Conservation (phyloP, 2,113 vertebrate species). For the Pollimyrus isidori region DNA sequence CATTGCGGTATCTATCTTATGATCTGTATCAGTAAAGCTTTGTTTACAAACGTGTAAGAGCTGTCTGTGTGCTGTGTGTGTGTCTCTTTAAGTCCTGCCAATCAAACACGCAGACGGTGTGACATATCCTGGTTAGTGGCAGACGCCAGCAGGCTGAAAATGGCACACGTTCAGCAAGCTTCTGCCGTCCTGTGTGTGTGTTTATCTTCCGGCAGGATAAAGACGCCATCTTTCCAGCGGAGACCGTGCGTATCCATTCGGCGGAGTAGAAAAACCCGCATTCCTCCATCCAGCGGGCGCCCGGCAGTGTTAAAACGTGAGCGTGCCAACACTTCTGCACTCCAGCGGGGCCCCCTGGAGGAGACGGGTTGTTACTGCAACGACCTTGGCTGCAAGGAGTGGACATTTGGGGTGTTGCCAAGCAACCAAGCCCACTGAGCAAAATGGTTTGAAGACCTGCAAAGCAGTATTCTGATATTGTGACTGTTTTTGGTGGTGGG, state of each 20-base stretch:
- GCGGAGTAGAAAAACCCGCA: not conserved
- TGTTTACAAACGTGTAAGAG: slow-evolving; percentile 78
- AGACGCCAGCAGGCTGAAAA: not conserved
- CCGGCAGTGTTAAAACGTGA: not conserved
- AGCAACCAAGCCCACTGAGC: slow-evolving; percentile 30
- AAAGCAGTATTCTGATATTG: not conserved
- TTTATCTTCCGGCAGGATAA: slow-evolving; percentile 13
- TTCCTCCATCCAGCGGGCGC: not conserved
- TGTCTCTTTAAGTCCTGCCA: slow-evolving; percentile 27
- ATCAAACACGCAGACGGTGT: not conserved
- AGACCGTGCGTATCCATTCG: not conserved
- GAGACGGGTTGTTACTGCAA: slow-evolving; percentile 24
- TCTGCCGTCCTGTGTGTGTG: not conserved
- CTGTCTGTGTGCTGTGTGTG: slow-evolving; percentile 13
- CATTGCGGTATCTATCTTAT: slow-evolving; percentile 90
- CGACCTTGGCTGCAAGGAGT: slow-evolving; percentile 7
- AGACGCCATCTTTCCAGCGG: not conserved
- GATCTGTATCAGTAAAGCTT: slow-evolving; percentile 91
- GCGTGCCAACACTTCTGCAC: slow-evolving; percentile 4
- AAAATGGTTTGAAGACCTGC: not conserved
- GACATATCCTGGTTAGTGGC: not conserved
- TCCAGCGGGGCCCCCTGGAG: slow-evolving; percentile 45
- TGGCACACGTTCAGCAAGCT: slow-evolving; percentile 19
- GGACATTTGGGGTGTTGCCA: slow-evolving; percentile 39
- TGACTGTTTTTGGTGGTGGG: not conserved